Conservation (phyloP, 30 jellyfish, hydroid and myxozoan species). For the Aurelia aurita complex sp. Pacific region DNA sequence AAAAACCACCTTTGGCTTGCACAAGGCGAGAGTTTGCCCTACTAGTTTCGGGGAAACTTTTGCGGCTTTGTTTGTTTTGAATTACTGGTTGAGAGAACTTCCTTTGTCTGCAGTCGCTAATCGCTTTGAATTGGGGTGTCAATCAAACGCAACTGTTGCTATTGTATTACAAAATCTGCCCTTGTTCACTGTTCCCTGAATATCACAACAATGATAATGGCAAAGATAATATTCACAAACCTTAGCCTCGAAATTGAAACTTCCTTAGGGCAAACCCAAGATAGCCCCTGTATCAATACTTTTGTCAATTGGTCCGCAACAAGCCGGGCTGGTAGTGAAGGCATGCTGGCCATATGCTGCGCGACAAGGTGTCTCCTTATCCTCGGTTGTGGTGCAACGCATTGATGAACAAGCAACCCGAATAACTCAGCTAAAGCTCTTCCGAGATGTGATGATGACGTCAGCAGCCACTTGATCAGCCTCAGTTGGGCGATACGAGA, state of each 20-base stretch:
- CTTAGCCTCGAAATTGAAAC: constrained; percentile 74
- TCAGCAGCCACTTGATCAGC: constrained; percentile 89
- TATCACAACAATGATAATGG: no score
- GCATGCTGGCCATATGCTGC: constrained; percentile 65
- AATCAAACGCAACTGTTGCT: no score
- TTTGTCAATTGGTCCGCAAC: constrained; percentile 81
- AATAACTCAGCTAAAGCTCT: constrained; percentile 92
- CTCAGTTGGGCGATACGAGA: constrained; percentile 79
- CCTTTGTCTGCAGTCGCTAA: no score
- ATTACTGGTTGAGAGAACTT: no score
- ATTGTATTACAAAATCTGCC: no score
- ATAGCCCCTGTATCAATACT: constrained; percentile 75
- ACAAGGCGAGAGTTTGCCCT: no score
- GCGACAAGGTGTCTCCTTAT: constrained; percentile 77
- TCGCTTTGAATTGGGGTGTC: no score
- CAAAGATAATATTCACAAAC: constrained; percentile 6
- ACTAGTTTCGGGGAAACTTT: no score
- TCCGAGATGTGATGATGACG: constrained; percentile 96
- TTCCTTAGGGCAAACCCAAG: constrained; percentile 88
- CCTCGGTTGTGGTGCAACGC: constrained; percentile 91
- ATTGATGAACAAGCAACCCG: constrained; percentile 93
- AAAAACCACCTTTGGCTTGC: no score
- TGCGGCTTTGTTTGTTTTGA: no score
- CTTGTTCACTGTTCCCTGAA: no score
- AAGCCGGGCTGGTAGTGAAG: constrained; percentile 82